Base-by-base conservation (phyloP, 2,797 vertebrate species). In the Fringilla coelebs region DNA sequence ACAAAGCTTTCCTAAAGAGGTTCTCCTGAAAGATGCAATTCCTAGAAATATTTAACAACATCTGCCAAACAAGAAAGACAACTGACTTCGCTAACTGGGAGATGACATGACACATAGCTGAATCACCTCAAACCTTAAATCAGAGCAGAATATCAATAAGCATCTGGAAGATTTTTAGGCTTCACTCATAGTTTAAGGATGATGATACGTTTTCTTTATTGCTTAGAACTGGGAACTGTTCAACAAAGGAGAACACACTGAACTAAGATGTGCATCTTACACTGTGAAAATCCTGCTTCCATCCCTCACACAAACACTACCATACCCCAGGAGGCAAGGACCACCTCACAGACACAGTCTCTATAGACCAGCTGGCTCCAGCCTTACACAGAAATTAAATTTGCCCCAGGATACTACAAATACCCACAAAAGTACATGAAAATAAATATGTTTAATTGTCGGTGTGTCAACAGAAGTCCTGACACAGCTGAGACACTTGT, bases 251-350 rank as follows among this genome's bases (percentile, higher is more conserved):
- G 34, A 73, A 67, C 13, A 81, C 12, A 43, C 6, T 41, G 17
- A 17, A 72, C 45, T 43, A 75, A 28, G 6, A 20, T 1, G 15
- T 18, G 10, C 71, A 26, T 15, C 38, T 31, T 52, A 10, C 40
- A 55, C 26, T 19, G 19, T 0, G 0, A 74, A 68, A 6, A n/a
- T 15, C 12, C 2, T 16, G 9, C 16, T 3, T 21, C 41, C 16
- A 61, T 8, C 40, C 32, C 43, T 87, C 49, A 26, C 1, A 1
- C 9, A 8, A 84, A 29, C 41, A 9, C 10, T 24, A 45, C 14
- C 19, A 11, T 5, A 24, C 1, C 2, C 58, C 49, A 92, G 28
- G 13, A 52, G 7, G 25, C 57, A 84, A 57, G 10, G 40, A 75
- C 16, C 9, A 45, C 1, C 0, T 6, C 12, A 45, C 0, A 84